Percentiles rank a stretch among this genome's conserved stretches.
These are phyloP conservation scores for Dunckerocampus dactyliophorus DNA, from an alignment of 2,113 vertebrate genomes.

Conservation along the genomic window DNA sequence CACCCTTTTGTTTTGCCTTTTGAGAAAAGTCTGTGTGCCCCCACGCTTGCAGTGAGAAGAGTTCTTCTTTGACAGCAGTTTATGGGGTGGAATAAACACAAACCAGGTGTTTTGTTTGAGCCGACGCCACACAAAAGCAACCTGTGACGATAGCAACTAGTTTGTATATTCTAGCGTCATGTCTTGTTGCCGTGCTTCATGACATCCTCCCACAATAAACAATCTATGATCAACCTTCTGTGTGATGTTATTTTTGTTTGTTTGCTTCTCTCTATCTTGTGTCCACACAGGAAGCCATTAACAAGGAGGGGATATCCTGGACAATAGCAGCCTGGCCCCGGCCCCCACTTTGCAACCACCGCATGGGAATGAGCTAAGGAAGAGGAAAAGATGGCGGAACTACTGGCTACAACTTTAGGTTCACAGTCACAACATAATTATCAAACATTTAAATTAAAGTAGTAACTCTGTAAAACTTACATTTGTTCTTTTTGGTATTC, in stretches of 20 bases:
- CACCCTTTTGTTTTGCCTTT: conserved; percentile 30
- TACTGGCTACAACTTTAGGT: background rate
- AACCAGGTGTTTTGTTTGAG: conserved; percentile 62
- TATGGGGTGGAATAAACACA: conserved; percentile 62
- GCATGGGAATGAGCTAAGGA: conserved; percentile 58
- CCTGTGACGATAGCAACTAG: background rate
- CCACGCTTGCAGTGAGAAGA: conserved; percentile 28
- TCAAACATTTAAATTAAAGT: background rate
- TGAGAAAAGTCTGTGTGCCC: conserved; percentile 43
- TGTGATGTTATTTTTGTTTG: background rate
- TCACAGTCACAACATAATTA: background rate
- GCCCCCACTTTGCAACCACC: conserved; percentile 16
- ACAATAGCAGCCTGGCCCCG: conserved; percentile 62
- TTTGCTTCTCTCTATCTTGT: conserved; percentile 36
- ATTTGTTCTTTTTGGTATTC: too few species aligned
- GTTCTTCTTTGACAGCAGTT: conserved; percentile 48
- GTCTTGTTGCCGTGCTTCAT: conserved; percentile 27
- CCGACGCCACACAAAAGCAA: background rate
- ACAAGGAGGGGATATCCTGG: conserved; percentile 78
- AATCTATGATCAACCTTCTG: conserved; percentile 33
- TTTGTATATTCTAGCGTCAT: conserved; percentile 45
- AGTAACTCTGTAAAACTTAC: too few species aligned
- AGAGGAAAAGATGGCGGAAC: conserved; percentile 42
- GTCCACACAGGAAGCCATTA: conserved; percentile 80
- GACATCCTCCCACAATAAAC: conserved; percentile 61